Conservation (phyloP, 1,140 invertebrate genomes). For the Lasaia peninsularis region DNA sequence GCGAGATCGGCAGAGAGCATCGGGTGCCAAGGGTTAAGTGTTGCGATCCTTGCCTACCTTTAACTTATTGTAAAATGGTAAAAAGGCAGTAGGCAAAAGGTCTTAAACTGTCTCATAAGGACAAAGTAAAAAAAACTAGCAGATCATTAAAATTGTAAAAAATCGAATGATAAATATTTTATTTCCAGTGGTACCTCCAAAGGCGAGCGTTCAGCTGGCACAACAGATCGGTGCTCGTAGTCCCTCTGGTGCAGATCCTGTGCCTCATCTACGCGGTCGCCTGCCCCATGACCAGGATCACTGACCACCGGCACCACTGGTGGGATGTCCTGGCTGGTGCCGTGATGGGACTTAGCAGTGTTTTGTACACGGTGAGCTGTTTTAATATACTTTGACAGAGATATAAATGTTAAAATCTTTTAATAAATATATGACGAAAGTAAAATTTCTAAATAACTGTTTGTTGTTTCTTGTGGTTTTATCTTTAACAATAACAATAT, state of each 20-base stretch:
- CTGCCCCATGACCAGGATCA: conserved; percentile 83
- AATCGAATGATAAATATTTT: neutral
- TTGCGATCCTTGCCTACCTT: too few relatives aligned
- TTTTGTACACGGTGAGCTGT: conserved; percentile 77
- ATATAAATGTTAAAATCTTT: neutral
- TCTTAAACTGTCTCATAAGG: too few relatives aligned
- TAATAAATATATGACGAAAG: too few relatives aligned
- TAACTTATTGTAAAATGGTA: too few relatives aligned
- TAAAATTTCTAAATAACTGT: too few relatives aligned
- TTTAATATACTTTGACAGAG: neutral
- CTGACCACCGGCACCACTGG: conserved; percentile 86
- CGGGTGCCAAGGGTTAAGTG: too few relatives aligned
- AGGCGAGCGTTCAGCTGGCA: conserved; percentile 73
- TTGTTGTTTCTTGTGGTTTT: too few relatives aligned
- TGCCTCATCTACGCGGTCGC: conserved; percentile 79
- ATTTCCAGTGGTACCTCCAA: conserved; percentile 82
- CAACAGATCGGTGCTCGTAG: conserved; percentile 73
- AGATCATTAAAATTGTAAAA: too few relatives aligned
- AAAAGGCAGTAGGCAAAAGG: too few relatives aligned
- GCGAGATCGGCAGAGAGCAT: too few relatives aligned
- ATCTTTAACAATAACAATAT: too few relatives aligned
- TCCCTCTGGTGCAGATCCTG: conserved; percentile 80
- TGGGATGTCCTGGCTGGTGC: conserved; percentile 85
- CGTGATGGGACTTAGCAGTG: conserved; percentile 77
- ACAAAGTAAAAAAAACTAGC: too few relatives aligned